Evolutionary conservation across 2,797 vertebrate species (phyloP).

Genomic region (Lagocephalus sceleratus): DNA sequence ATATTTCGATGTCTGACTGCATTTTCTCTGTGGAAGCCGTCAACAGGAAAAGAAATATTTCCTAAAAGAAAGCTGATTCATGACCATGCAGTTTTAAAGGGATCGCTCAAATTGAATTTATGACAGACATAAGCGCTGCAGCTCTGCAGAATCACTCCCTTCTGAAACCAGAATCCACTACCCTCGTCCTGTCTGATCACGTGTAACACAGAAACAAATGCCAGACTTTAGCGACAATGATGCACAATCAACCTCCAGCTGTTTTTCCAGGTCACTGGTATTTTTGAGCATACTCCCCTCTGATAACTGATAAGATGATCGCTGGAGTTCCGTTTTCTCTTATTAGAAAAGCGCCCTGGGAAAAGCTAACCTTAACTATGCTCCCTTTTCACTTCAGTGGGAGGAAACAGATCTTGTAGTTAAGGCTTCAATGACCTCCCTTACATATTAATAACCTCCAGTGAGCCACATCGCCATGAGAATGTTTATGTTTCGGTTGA

Average conservation of each 20-base stretch:
- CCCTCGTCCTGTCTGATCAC: not conserved
- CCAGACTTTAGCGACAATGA: not conserved
- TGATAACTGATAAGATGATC: not conserved
- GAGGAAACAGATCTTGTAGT: slow-evolving; percentile 9
- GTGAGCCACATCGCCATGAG: slow-evolving; percentile 16
- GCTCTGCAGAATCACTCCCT: no score
- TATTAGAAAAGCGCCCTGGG: not conserved
- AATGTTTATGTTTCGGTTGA: slow-evolving; percentile 37
- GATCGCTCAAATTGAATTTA: slow-evolving; percentile 2
- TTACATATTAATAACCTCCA: slow-evolving; percentile 22
- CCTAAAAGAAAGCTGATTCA: no score
- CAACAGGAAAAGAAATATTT: no score
- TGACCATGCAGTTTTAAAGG: no score
- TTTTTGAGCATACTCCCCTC: no score
- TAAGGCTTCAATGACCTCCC: slow-evolving; percentile 13
- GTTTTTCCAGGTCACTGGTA: not conserved
- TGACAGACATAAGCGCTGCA: slow-evolving; percentile 12
- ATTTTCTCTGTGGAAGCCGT: not conserved
- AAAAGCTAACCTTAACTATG: slow-evolving; percentile 7
- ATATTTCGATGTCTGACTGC: not conserved
- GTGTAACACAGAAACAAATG: not conserved
- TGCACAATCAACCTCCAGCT: not conserved
- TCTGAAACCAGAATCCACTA: not conserved
- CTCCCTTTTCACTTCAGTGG: slow-evolving; percentile 10
- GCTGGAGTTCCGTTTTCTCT: not conserved